These are phyloP conservation scores for Phalera bucephala DNA, from an alignment of 2,888 invertebrate species.

Conservation along the genomic window DNA sequence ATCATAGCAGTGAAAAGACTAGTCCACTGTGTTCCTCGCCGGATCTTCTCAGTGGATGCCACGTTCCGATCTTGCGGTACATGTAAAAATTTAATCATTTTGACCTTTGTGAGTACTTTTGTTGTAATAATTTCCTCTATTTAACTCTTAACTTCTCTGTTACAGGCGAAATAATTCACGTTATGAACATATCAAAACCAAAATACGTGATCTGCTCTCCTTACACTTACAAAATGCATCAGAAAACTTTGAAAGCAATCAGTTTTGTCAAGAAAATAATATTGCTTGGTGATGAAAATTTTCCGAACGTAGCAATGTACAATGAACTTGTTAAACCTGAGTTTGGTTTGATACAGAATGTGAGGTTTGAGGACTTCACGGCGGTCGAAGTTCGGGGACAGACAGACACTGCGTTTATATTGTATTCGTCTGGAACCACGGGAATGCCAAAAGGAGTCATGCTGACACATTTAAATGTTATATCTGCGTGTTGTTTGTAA, in stretches of 20 bases:
- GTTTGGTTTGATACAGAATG: constrained; percentile 32
- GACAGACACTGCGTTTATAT: constrained; percentile 46
- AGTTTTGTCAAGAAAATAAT: too few species aligned
- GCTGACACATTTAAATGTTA: constrained; percentile 54
- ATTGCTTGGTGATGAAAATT: too few species aligned
- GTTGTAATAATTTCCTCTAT: too few species aligned
- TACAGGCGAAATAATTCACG: constrained; percentile 62
- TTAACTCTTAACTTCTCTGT: too few species aligned
- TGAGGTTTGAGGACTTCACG: constrained; percentile 47
- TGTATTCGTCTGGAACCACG: constrained; percentile 71
- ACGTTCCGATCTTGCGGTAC: too few species aligned
- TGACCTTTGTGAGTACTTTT: too few species aligned
- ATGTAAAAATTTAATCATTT: too few species aligned
- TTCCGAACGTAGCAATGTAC: constrained; percentile 16
- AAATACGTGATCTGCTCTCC: constrained; percentile 56
- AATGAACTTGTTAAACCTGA: constrained; percentile 41
- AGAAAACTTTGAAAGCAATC: constrained; percentile 30
- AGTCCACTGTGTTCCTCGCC: too few species aligned
- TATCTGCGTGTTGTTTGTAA: constrained; percentile 43
- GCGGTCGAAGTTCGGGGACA: constrained; percentile 49
- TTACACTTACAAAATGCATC: constrained; percentile 41
- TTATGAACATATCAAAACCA: constrained; percentile 55
- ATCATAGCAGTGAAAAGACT: too few species aligned
- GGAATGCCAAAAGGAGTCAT: constrained; percentile 69
- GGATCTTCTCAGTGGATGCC: too few species aligned